Percentiles rank a stretch among this genome's conserved stretches.
These are phyloP conservation scores for Danio albolineatus DNA, from an alignment of 2,797 vertebrate genomes.

Conservation along the genomic window DNA sequence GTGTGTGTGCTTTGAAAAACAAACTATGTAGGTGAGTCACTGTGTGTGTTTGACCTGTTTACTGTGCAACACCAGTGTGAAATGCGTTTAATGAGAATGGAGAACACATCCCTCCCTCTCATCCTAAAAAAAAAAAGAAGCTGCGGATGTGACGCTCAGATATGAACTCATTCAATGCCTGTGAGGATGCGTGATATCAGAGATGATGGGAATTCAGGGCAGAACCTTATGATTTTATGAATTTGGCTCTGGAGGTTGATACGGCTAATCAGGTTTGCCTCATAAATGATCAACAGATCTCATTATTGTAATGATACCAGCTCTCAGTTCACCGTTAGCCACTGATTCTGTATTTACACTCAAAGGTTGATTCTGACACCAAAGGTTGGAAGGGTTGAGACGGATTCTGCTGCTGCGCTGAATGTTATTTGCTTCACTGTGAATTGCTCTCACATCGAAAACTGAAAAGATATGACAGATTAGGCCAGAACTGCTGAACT, in stretches of 20 bases:
- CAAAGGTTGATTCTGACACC: constrained; percentile 29
- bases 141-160: background rate
- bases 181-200: constrained; percentile 15
- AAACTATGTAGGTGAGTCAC: constrained; percentile 31
- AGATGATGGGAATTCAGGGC: constrained; percentile 28
- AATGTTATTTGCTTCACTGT: constrained; percentile 60
- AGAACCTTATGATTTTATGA: background rate
- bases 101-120: constrained; percentile 32
- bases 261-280: constrained; percentile 21
- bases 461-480: constrained; percentile 41
- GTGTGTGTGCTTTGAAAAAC: constrained; percentile 41
- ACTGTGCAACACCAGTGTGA: constrained; percentile 67
- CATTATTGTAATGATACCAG: constrained; percentile 19
- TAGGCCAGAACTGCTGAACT: constrained; percentile 29
- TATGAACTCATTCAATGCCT: constrained; percentile 13
- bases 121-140: background rate
- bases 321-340: constrained; percentile 4
- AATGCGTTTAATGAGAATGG: constrained; percentile 44
- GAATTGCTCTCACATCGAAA: constrained; percentile 39
- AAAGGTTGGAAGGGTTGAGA: constrained; percentile 72
- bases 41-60: constrained; percentile 65
- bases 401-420: constrained; percentile 59
- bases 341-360: constrained; percentile 39
- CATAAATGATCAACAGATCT: constrained; percentile 5
- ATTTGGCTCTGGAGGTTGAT: constrained; percentile 6